A percentile compares a stretch with the other conserved stretches of the same genome.
These are phyloP conservation scores for Sphaeridia pumilis DNA, from an alignment of 2,888 invertebrate genomes.

Conservation along the genomic window DNA sequence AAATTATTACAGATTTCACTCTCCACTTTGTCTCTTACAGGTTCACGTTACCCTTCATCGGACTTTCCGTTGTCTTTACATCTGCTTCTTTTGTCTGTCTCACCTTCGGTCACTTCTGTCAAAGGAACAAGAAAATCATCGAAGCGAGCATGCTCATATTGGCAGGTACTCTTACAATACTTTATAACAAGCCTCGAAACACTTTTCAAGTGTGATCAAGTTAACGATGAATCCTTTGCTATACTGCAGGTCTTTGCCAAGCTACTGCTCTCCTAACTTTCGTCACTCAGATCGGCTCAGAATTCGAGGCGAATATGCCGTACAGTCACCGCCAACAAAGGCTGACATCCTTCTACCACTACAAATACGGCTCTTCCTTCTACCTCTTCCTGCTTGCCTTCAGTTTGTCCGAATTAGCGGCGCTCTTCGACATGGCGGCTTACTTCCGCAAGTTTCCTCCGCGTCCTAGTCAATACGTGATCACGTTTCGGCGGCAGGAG, in stretches of 20 bases:
- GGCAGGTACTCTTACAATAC: no score
- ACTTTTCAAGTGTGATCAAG: no score
- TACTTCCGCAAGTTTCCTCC: conserved; percentile 33
- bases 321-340: conserved; percentile 27
- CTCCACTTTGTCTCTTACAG: no score
- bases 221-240: no score
- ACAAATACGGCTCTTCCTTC: conserved; percentile 34
- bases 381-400: conserved; percentile 33
- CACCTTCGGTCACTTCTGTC: conserved; percentile 33
- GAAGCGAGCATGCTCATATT: conserved; percentile 35
- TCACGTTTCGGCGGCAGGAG: conserved; percentile 34
- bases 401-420: conserved; percentile 31
- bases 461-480: conserved; percentile 32
- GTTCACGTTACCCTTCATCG: conserved; percentile 34
- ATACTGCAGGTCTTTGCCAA: conserved; percentile 32
- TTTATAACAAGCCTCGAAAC: no score
- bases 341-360: conserved; percentile 33
- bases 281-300: conserved; percentile 34
- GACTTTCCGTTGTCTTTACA: conserved; percentile 31
- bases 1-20: no score
- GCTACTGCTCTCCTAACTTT: conserved; percentile 34
- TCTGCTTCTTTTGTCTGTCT: conserved; percentile 31
- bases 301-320: conserved; percentile 32
- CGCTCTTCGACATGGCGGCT: conserved; percentile 33
- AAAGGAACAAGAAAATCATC: conserved; percentile 33